Evolutionary conservation across 2,113 vertebrate genomes (phyloP).

Genomic region (Axis porcinus): DNA sequence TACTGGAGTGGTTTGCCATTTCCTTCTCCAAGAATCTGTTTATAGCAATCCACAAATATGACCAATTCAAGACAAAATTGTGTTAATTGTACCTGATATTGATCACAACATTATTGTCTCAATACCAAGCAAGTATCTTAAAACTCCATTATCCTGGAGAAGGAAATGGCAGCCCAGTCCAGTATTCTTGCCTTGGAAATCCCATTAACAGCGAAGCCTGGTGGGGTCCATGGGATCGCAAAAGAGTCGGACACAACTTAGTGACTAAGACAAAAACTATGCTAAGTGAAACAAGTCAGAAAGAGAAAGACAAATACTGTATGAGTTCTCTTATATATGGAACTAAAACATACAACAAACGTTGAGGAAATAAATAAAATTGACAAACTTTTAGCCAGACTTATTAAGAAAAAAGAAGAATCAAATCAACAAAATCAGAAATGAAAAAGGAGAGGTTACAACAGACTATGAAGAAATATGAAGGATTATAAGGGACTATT

Average conservation of each 20-base stretch:
- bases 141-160: not conserved
- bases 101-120: not conserved
- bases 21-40: not conserved
- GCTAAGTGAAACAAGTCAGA: not conserved
- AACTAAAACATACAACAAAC: not conserved
- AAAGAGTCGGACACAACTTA: not conserved
- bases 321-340: not conserved
- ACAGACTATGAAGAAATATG: not conserved
- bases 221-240: not conserved
- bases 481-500: not conserved
- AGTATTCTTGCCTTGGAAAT: not conserved
- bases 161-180: not conserved
- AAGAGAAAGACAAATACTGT: not conserved
- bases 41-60: not conserved
- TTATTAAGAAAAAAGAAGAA: not conserved
- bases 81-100: not conserved
- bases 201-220: not conserved
- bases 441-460: not conserved
- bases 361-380: not conserved
- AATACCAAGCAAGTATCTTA: not conserved
- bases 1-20: too few relatives aligned
- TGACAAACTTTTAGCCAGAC: not conserved
- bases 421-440: not conserved
- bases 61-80: not conserved
- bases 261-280: not conserved